Conservation (phyloP, 2,888 invertebrate genomes). For the Neuroscelio doddi region DNA sequence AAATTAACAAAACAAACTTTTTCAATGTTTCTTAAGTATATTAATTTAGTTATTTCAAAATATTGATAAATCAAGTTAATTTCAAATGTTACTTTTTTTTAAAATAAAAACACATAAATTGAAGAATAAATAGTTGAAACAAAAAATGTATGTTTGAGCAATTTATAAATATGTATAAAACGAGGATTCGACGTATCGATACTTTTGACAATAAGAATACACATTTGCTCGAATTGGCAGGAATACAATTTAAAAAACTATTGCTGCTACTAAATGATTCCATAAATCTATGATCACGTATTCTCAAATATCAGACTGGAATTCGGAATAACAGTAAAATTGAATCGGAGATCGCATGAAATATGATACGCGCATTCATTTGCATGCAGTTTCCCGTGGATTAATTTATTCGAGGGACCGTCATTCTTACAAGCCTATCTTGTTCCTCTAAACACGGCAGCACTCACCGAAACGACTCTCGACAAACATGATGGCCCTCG, state of each 20-base stretch:
- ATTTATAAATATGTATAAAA: no score
- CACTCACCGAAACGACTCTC: slow-evolving; percentile 35
- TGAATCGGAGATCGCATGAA: slow-evolving; percentile 3
- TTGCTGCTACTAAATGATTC: slow-evolving; percentile 22
- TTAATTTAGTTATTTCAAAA: no score
- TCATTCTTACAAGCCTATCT: slow-evolving; percentile 22
- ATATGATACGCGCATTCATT: slow-evolving; percentile 27
- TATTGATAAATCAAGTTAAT: no score
- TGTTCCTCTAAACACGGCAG: slow-evolving; percentile 38
- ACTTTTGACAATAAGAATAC: no score
- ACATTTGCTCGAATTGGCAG: neutral
- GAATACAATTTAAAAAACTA: neutral
- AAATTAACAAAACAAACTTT: no score
- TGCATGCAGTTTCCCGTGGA: slow-evolving; percentile 41
- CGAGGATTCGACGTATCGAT: no score
- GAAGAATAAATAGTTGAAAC: no score
- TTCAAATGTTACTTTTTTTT: no score
- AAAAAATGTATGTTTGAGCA: no score
- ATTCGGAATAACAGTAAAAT: slow-evolving; percentile 41
- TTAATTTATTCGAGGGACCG: slow-evolving; percentile 40
- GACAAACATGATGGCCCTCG: slow-evolving; percentile 36
- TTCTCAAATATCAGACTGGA: slow-evolving; percentile 5
- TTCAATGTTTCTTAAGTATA: no score
- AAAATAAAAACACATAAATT: no score
- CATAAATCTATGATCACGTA: slow-evolving; percentile 25